These are phyloP conservation scores for Eilema depressum DNA, from an alignment of 2,888 invertebrate genomes.

Conservation along the genomic window DNA sequence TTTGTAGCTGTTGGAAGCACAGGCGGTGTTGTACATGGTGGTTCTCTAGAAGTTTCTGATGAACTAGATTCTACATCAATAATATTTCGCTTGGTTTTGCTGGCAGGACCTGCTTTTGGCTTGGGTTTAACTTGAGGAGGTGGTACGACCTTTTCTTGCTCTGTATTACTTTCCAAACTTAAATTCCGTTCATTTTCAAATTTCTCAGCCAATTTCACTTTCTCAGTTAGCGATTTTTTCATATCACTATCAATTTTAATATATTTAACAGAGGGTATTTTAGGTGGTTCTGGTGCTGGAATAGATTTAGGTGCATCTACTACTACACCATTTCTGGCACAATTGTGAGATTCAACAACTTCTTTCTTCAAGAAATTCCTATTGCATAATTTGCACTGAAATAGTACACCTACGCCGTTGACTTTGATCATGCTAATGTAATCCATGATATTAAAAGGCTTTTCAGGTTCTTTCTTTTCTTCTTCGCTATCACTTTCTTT, in stretches of 20 bases:
- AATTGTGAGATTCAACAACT: conserved; percentile 75
- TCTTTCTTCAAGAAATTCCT: conserved; percentile 80
- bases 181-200: conserved; percentile 35
- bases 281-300: conserved; percentile 66
- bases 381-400: conserved; percentile 81
- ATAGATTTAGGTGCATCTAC: conserved; percentile 59
- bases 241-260: conserved; percentile 66
- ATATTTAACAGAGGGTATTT: conserved; percentile 75
- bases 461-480: conserved; percentile 44
- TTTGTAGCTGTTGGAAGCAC: conserved; percentile 18
- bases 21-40: conserved; percentile 16
- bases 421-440: conserved; percentile 80
- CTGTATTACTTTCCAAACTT: conserved; percentile 16
- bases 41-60: conserved; percentile 7
- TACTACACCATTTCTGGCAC: conserved; percentile 75
- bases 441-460: conserved; percentile 79
- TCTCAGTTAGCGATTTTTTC: conserved; percentile 51
- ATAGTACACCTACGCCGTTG: conserved; percentile 79
- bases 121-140: conserved; percentile 32
- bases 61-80: conserved; percentile 35
- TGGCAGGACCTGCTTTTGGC: conserved; percentile 68
- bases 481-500: conserved; percentile 42
- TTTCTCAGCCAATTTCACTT: conserved; percentile 35
- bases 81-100: conserved; percentile 63
- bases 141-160: conserved; percentile 11